Evolutionary conservation across 2,888 invertebrate species (phyloP).

Genomic region (Therioaphis trifolii): DNA sequence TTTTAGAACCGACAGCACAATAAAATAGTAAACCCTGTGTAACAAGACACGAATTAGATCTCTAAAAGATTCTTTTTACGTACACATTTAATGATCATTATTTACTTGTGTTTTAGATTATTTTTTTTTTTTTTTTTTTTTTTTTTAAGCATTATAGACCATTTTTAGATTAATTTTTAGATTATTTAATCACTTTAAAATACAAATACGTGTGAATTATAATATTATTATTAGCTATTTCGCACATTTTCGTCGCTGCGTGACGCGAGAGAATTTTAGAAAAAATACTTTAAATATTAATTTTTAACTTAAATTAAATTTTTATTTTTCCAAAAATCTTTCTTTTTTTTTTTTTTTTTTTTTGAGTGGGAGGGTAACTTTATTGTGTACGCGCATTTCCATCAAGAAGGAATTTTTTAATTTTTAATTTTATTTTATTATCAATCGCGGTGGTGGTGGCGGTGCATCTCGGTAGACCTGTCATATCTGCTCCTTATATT

Average conservation of each 20-base stretch:
- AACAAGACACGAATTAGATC: too few relatives aligned
- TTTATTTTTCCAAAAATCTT: too few relatives aligned
- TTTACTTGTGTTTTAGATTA: constrained; percentile 29
- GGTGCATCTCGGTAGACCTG: not conserved
- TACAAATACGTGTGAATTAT: not conserved
- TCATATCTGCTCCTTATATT: not conserved
- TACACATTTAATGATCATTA: constrained; percentile 23
- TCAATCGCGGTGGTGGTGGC: not conserved
- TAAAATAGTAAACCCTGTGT: not conserved
- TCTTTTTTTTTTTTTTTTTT: not conserved
- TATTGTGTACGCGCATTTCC: too few relatives aligned
- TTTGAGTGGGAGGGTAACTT: too few relatives aligned
- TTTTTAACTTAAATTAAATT: too few relatives aligned
- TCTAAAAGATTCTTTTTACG: constrained; percentile 31
- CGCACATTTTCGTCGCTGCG: not conserved
- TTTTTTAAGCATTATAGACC: too few relatives aligned
- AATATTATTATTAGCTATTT: constrained; percentile 5
- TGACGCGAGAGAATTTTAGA: not conserved
- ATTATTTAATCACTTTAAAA: too few relatives aligned
- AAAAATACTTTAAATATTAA: too few relatives aligned
- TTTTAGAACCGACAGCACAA: constrained; percentile 35
- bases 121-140: too few relatives aligned
- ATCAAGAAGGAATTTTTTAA: not conserved
- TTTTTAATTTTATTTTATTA: too few relatives aligned
- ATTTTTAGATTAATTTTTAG: too few relatives aligned